Evolutionary conservation across 2,797 vertebrate genomes (phyloP), one percentile per base, ranked within the genome.

Genomic region (Phrynocephalus vlangalii): DNA sequence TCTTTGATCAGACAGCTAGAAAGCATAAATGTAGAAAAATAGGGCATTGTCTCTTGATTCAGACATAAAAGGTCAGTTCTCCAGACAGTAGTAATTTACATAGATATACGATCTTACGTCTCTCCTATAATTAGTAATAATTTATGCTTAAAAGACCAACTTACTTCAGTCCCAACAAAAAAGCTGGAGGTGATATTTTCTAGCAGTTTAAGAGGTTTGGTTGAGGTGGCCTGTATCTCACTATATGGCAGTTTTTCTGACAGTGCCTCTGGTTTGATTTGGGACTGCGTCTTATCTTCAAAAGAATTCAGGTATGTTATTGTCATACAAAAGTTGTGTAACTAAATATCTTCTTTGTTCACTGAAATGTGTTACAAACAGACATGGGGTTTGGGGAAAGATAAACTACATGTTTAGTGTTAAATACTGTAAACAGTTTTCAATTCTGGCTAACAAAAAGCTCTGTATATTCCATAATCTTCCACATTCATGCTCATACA

Each of bases 141-240:
- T 81, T 86, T 71, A 8, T 20, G 77, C 18, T 63, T 16, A 60
- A 84, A 79, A 68, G 77, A 87, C 79, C 28, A n/a, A 91, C 96
- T 96, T 95, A 99, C 99, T 97, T 98, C 97, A 28, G 98, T 99
- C 92, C 98, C 99, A 75, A 97, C 92, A 50, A 96, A 98, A 86
- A 99, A 96, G 84, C 94, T 96, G 0, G 97, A 98, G 91, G 96
- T 97, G 95, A 98, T 94, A 67, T 96, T 95, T 0, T 97, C 93
- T 86, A 98, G 93, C 0, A 87, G 28, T 78, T 92, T 95, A 70
- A 96, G 92, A 3, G 94, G 91, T 93, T 96, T 97, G 79, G 87
- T 92, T 22, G 97, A 94, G 1, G 95, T 95, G 26, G 79, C n/a
- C 28, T 92, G 94, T 90, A 97, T 96, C 56, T 95, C 94, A 16